Conservation (phyloP, 2,888 invertebrate species). For the Caradrina kadenii region DNA sequence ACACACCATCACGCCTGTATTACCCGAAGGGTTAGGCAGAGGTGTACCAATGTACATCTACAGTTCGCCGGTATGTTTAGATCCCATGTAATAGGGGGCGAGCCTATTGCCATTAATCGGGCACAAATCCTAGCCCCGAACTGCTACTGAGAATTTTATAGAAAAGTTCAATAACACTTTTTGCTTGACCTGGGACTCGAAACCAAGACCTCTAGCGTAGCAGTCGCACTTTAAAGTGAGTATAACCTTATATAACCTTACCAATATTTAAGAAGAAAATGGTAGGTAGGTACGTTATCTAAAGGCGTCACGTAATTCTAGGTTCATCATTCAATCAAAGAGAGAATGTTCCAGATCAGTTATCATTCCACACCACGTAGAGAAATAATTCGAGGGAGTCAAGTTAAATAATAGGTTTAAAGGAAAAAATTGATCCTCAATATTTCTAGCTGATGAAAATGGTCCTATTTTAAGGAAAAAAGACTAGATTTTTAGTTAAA, state of each 20-base stretch:
- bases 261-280: neutral
- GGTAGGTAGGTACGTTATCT: neutral
- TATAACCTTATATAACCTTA: neutral
- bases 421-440: neutral
- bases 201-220: no score
- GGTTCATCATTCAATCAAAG: conserved; percentile 37
- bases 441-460: neutral
- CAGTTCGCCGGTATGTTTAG: no score
- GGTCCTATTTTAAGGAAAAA: no score
- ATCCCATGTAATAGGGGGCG: no score
- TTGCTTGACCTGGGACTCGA: no score
- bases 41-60: no score
- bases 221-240: neutral
- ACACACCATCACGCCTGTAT: no score
- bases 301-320: conserved; percentile 12
- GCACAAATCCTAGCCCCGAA: no score
- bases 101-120: no score
- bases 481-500: neutral
- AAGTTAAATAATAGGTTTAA: neutral
- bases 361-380: neutral
- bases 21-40: no score
- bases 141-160: no score
- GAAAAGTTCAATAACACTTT: no score
- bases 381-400: neutral
- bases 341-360: conserved; percentile 4